Evolutionary conservation across 2,797 vertebrate genomes (phyloP).

Genomic region (Notamacropus eugenii): DNA sequence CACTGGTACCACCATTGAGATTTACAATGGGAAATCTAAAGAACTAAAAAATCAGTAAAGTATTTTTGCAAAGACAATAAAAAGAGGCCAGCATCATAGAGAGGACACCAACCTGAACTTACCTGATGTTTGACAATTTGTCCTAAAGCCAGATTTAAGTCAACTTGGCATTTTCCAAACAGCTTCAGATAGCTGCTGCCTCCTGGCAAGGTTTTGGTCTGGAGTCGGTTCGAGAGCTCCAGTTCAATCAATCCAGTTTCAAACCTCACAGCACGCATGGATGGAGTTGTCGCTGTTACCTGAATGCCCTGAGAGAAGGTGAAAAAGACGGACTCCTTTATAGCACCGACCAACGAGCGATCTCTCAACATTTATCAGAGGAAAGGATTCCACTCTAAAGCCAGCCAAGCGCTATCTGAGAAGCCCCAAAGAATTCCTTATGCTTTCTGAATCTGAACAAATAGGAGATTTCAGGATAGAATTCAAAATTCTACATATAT

Average conservation of each 20-base stretch:
- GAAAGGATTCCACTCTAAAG: slow-evolving; percentile 25
- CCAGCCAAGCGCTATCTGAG: not conserved
- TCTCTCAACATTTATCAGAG: not conserved
- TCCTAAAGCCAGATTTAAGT: slow-evolving; percentile 96
- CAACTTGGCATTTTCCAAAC: slow-evolving; percentile 99
- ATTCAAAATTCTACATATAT: not conserved
- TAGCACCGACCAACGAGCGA: not conserved
- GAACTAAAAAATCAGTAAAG: slow-evolving; percentile 2
- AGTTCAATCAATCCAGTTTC: slow-evolving; percentile 98
- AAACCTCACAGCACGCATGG: slow-evolving; percentile 98
- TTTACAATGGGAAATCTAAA: slow-evolving; percentile 48
- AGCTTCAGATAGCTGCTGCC: slow-evolving; percentile 98
- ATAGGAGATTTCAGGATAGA: not conserved
- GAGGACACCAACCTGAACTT: slow-evolving; percentile 54
- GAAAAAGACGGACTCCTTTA: not conserved
- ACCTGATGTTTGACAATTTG: slow-evolving; percentile 99
- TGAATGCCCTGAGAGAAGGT: slow-evolving; percentile 92
- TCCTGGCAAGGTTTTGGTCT: slow-evolving; percentile 96
- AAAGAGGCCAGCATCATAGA: slow-evolving; percentile 24
- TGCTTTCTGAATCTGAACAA: not conserved
- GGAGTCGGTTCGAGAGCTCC: slow-evolving; percentile 97
- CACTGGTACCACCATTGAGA: not conserved
- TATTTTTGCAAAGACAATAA: slow-evolving; percentile 47
- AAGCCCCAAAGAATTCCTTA: not conserved
- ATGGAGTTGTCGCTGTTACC: slow-evolving; percentile 98